Evolutionary conservation across 2,113 vertebrate species (phyloP).

Genomic region (Alectura lathami): DNA sequence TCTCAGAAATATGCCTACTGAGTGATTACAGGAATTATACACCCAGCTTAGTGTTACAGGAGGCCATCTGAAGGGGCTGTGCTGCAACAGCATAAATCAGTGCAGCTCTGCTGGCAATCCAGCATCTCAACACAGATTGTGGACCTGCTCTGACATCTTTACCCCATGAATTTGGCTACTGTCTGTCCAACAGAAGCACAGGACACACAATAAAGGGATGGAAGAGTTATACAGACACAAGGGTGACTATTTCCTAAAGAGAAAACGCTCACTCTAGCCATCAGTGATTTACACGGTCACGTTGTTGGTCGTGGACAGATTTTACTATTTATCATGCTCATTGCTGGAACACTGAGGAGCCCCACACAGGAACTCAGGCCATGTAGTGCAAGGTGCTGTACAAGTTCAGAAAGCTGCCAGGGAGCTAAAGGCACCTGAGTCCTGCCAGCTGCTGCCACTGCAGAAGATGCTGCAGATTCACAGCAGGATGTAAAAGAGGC

Average conservation of each 20-base stretch:
- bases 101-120: not conserved
- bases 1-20: slow-evolving; percentile 56
- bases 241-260: slow-evolving; percentile 35
- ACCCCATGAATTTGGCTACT: not conserved
- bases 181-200: not conserved
- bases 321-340: slow-evolving; percentile 39
- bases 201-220: slow-evolving; percentile 17
- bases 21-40: slow-evolving; percentile 39
- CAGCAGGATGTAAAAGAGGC: slow-evolving; percentile 62
- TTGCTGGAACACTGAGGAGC: slow-evolving; percentile 12
- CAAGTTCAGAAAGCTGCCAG: not conserved
- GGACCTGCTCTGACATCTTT: not conserved
- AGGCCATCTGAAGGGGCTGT: not conserved
- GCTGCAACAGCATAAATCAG: not conserved
- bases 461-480: slow-evolving; percentile 59
- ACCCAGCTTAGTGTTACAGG: not conserved
- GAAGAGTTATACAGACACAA: slow-evolving; percentile 40
- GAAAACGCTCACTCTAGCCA: slow-evolving; percentile 40
- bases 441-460: slow-evolving; percentile 56
- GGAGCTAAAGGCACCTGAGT: not conserved
- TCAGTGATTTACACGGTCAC: slow-evolving; percentile 61
- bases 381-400: slow-evolving; percentile 1
- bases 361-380: not conserved
- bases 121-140: not conserved
- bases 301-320: slow-evolving; percentile 50